Conservation (phyloP, 2,888 invertebrate species). For the Acrocyrtus sp. region DNA sequence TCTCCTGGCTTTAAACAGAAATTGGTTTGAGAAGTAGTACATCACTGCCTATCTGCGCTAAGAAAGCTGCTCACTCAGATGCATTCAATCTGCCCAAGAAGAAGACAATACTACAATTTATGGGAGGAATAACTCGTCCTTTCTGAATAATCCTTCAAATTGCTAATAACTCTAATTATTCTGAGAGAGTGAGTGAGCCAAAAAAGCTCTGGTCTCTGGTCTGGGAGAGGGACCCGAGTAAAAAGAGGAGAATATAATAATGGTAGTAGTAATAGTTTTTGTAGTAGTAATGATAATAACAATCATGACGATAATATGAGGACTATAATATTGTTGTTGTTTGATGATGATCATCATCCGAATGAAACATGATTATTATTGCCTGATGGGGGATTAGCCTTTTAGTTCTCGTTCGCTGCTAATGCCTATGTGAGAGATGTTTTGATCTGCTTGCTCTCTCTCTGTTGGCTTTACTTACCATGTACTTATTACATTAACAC, state of each 20-base stretch:
- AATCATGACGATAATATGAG: conserved; percentile 44
- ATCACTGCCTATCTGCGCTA: too few relatives aligned
- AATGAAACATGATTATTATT: conserved; percentile 55
- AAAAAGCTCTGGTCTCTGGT: conserved; percentile 33
- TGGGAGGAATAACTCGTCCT: neutral
- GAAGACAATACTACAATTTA: neutral
- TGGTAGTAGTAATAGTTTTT: conserved; percentile 38
- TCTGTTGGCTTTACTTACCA: conserved; percentile 18
- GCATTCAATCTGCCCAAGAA: neutral
- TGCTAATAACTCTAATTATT: conserved; percentile 64
- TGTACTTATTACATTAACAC: conserved; percentile 31
- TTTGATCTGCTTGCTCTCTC: conserved; percentile 37
- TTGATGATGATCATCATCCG: conserved; percentile 50
- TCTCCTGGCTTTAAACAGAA: too few relatives aligned
- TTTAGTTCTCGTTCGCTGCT: conserved; percentile 33
- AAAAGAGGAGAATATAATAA: conserved; percentile 27
- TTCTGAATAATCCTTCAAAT: conserved; percentile 61
- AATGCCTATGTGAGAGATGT: conserved; percentile 15
- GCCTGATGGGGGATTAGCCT: conserved; percentile 53
- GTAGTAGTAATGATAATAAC: conserved; percentile 47
- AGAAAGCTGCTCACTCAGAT: too few relatives aligned
- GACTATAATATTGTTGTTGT: conserved; percentile 49
- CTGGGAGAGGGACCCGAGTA: conserved; percentile 13
- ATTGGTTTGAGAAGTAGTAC: too few relatives aligned
- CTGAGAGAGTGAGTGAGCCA: conserved; percentile 54